A percentile compares a stretch with the other conserved stretches of the same genome.
phyloP scores from a whole-genome alignment of 2,888 invertebrate species.

The Dugesia japonica region DNA sequence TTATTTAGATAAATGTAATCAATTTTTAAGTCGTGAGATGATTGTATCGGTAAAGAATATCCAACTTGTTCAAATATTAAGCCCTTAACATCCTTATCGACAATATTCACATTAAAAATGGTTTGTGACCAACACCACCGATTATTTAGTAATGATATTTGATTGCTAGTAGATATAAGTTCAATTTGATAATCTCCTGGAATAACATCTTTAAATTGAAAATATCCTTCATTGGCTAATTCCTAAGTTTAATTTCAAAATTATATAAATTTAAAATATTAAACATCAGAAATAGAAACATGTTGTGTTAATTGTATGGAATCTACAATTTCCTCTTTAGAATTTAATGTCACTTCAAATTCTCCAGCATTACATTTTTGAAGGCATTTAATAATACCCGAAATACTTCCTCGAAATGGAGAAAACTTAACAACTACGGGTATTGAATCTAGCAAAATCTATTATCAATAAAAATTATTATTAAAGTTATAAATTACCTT shows the following conservation, averaged over 20 bases:
- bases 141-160: conserved; percentile 56
- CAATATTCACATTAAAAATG: conserved; percentile 45
- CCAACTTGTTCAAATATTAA: conserved; percentile 64
- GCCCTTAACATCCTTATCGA: conserved; percentile 50
- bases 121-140: conserved; percentile 69
- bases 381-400: conserved; percentile 57
- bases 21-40: conserved; percentile 56
- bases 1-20: neutral
- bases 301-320: neutral
- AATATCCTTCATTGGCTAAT: conserved; percentile 50
- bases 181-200: conserved; percentile 60
- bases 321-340: conserved; percentile 11
- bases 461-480: neutral
- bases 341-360: conserved; percentile 38
- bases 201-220: conserved; percentile 61
- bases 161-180: neutral
- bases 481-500: neutral
- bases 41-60: conserved; percentile 59
- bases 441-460: neutral
- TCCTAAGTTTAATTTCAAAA: conserved; percentile 28
- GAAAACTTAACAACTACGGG: conserved; percentile 56
- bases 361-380: conserved; percentile 37
- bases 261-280: conserved; percentile 36
- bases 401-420: conserved; percentile 67
- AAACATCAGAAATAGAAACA: conserved; percentile 3